Conservation (phyloP, 2,888 invertebrate genomes). For the Sinodicranocentrus sp. region DNA sequence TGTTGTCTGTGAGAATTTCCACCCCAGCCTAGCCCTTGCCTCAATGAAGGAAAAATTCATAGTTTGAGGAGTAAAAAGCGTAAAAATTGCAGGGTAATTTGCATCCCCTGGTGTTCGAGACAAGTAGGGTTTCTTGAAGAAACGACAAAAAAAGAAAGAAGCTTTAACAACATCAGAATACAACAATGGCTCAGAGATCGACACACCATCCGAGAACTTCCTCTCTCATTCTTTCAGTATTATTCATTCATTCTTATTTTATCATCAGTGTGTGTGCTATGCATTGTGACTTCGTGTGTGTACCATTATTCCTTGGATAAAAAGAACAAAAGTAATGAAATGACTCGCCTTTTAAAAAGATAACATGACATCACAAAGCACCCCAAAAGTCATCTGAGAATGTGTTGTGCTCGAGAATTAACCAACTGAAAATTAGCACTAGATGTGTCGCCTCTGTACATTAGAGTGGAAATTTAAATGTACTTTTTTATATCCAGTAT, state of each 20-base stretch:
- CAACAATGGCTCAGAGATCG: slow-evolving; percentile 14
- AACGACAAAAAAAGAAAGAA: slow-evolving; percentile 5
- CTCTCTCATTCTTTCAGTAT: neutral
- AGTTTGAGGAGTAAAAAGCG: slow-evolving; percentile 19
- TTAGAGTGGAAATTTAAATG: too few relatives aligned
- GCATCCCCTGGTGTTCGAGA: slow-evolving; percentile 37
- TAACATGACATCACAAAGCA: slow-evolving; percentile 20
- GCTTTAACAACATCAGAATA: neutral
- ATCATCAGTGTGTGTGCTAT: neutral
- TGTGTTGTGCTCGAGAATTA: slow-evolving; percentile 6
- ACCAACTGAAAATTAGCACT: neutral
- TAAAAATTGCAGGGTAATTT: slow-evolving; percentile 41
- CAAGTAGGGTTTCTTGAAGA: slow-evolving; percentile 25
- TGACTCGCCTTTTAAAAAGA: slow-evolving; percentile 23
- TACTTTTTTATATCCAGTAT: too few relatives aligned
- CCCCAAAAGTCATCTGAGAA: neutral
- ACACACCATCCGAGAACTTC: slow-evolving; percentile 19
- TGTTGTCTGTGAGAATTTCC: neutral
- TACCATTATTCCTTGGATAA: neutral
- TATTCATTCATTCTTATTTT: slow-evolving; percentile 4
- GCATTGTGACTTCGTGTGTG: slow-evolving; percentile 19
- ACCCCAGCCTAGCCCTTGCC: neutral
- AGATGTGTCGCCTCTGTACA: neutral
- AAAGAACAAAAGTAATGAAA: slow-evolving; percentile 24
- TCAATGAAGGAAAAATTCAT: slow-evolving; percentile 20